These are phyloP conservation scores for Halcyon chelicuti DNA, from an alignment of 2,797 vertebrate genomes.

Conservation along the genomic window DNA sequence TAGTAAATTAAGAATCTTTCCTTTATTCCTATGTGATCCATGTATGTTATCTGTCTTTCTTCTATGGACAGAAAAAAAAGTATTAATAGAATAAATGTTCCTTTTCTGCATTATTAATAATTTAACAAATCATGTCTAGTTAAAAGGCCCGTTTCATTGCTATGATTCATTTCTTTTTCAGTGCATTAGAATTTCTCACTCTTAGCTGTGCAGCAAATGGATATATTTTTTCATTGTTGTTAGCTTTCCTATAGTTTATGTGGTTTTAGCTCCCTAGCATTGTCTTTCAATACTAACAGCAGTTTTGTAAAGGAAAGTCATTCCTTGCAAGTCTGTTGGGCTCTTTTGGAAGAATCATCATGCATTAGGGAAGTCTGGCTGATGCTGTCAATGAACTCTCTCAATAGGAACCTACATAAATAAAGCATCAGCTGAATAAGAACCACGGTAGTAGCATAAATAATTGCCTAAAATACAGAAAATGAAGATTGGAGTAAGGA, in stretches of 20 bases:
- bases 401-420: not conserved
- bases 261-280: not conserved
- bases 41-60: slow-evolving; percentile 34
- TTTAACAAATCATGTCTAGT: slow-evolving; percentile 59
- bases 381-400: not conserved
- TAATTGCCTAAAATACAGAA: not conserved
- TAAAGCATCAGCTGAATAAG: not conserved
- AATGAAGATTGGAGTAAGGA: not conserved
- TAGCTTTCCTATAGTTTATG: not conserved
- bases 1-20: slow-evolving; percentile 9
- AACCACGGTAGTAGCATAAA: not conserved
- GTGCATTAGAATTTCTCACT: slow-evolving; percentile 27
- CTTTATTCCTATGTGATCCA: slow-evolving; percentile 28
- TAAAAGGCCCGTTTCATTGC: slow-evolving; percentile 62
- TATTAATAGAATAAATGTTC: slow-evolving; percentile 63
- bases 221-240: not conserved
- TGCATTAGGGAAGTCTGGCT: not conserved
- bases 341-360: not conserved
- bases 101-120: slow-evolving; percentile 62
- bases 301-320: not conserved
- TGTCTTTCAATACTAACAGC: not conserved
- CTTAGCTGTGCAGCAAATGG: not conserved
- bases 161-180: slow-evolving; percentile 54
- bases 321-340: not conserved
- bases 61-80: slow-evolving; percentile 33